Base-by-base conservation (phyloP, 1,140 invertebrate species). In the Apis florea region DNA sequence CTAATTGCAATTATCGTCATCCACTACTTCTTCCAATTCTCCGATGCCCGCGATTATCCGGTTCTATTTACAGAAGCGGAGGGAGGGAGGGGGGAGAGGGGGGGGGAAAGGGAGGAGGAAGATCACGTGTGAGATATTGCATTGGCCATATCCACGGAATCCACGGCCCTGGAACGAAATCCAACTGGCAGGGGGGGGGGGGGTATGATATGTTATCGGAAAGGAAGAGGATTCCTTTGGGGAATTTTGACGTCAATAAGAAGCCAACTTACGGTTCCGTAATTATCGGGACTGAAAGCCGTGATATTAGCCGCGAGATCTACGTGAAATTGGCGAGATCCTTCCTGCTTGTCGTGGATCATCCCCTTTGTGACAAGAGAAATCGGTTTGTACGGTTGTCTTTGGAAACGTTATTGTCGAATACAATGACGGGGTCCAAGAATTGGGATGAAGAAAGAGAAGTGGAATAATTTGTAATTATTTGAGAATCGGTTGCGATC, bases 51-150 rank as follows among this genome's bases (percentile, higher is more conserved):
- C 67, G 67, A 70, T 79, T 51, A 70, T 61, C 47, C 58, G 40
- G 2, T 70, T 11, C 12, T 21, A 79, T 76, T 76, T 56, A 40
- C n/a, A 21, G 21, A 0, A 5, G 2, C 31, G 31, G 31, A 40
- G 31, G 31, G 3, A 40, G 5, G 0, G 31, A 40, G 31, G 31
- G 31, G 0, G 5, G 31, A 0, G 31, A 6, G 31, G 2, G 0
- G 31, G 31, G 31, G 31, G 0, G 31, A 6, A 5, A 5, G 0
- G 31, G 31, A 5, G 31, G 0, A 31, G 63, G 49, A 19, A 47
- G 76, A 72, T 79, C 58, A 54, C 51, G 68, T 54, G 49, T 72
- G 58, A 79, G 77, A 79, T 72, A 79, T 79, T 79, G 64, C 59
- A 54, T 79, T 56, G 24, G 67, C 6, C 56, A 21, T 15, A 26